Evolutionary conservation across 2,888 invertebrate genomes (phyloP).

Genomic region (Leptinotarsa juncta): DNA sequence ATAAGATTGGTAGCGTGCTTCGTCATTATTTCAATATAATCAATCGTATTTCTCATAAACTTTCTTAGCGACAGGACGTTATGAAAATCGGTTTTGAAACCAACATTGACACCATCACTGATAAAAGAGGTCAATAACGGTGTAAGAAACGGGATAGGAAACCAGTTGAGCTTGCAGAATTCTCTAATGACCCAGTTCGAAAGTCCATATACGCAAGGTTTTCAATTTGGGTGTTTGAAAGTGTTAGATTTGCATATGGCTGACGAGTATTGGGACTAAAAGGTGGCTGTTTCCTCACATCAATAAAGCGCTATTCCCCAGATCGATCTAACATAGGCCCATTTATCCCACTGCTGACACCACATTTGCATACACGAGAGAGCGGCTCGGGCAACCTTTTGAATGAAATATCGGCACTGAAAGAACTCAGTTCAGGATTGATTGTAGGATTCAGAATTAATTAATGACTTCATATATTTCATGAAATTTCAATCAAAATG

Average conservation of each 20-base stretch:
- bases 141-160: not conserved
- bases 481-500: too few relatives aligned
- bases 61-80: not conserved
- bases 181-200: constrained; percentile 16
- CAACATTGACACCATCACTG: not conserved
- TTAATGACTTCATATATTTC: not conserved
- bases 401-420: constrained; percentile 20
- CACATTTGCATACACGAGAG: constrained; percentile 8
- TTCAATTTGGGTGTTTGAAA: constrained; percentile 52
- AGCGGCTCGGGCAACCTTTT: not conserved
- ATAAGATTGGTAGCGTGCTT: too few relatives aligned
- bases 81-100: not conserved
- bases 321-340: constrained; percentile 3
- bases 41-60: not conserved
- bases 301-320: constrained; percentile 43
- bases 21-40: not conserved
- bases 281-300: constrained; percentile 48
- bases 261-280: constrained; percentile 39
- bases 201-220: constrained; percentile 44
- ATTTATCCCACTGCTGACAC: constrained; percentile 17
- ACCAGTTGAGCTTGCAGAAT: constrained; percentile 22
- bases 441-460: not conserved
- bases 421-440: not conserved
- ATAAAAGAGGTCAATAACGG: constrained; percentile 1
- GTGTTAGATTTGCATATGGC: constrained; percentile 53